A percentile compares a stretch with the other conserved stretches of the same genome.
These are phyloP conservation scores for Graphium colonna DNA, from an alignment of 2,888 invertebrate genomes.

Conservation along the genomic window DNA sequence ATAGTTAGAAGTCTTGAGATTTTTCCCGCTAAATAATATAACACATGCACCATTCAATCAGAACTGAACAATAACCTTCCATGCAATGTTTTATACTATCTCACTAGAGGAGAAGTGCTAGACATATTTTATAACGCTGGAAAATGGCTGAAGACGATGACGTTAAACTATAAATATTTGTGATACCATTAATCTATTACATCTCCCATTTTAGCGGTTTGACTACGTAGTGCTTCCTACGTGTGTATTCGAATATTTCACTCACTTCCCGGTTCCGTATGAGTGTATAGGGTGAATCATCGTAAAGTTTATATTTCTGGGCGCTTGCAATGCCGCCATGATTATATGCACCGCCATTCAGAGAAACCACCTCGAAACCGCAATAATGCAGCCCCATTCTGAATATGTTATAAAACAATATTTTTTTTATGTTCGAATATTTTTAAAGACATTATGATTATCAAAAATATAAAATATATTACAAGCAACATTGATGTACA, in stretches of 20 bases:
- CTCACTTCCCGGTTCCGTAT: slow-evolving; percentile 14
- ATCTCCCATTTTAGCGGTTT: not conserved
- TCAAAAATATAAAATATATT: too few relatives aligned
- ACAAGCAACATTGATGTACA: too few relatives aligned
- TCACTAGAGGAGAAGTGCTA: not conserved
- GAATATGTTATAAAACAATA: too few relatives aligned
- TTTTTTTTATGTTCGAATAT: too few relatives aligned
- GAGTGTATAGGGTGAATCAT: slow-evolving; percentile 20
- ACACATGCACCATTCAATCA: not conserved
- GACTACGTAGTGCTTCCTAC: not conserved
- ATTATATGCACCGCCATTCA: not conserved
- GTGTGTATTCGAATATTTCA: not conserved
- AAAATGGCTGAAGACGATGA: not conserved
- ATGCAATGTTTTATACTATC: not conserved
- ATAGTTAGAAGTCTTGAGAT: not conserved
- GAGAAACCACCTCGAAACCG: too few relatives aligned
- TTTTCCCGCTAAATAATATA: not conserved
- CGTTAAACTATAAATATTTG: not conserved
- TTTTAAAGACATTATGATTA: too few relatives aligned
- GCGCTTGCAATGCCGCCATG: slow-evolving; percentile 4
- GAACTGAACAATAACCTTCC: not conserved
- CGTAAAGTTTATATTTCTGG: slow-evolving; percentile 15
- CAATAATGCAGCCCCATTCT: too few relatives aligned
- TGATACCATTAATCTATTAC: slow-evolving; percentile 1
- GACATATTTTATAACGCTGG: not conserved